Conservation (phyloP, 2,888 invertebrate species). For the Muscina levida region DNA sequence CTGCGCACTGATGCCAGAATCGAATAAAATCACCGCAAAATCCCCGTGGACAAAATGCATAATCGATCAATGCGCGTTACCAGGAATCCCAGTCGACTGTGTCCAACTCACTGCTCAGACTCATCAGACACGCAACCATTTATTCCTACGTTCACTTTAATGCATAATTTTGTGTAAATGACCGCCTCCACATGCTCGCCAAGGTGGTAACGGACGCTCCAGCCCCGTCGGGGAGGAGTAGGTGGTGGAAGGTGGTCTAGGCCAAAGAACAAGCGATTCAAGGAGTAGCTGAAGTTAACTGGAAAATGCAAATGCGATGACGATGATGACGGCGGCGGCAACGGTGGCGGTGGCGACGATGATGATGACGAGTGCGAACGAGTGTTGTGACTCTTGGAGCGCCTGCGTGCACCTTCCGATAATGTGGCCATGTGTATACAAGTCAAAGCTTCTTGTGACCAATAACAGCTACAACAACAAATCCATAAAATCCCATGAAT, state of each 20-base stretch:
- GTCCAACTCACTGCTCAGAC: not conserved
- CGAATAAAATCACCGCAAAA: constrained; percentile 11
- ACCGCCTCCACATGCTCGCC: constrained; percentile 23
- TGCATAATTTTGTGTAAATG: constrained; percentile 34
- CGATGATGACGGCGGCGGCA: too few relatives aligned
- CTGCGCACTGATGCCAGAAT: constrained; percentile 23
- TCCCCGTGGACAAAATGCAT: constrained; percentile 19
- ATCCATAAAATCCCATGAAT: constrained; percentile 15
- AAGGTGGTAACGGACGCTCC: too few relatives aligned
- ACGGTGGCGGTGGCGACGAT: too few relatives aligned
- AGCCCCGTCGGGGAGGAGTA: not conserved
- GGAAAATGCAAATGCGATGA: constrained; percentile 28
- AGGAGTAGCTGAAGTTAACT: constrained; percentile 19
- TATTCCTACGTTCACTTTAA: constrained; percentile 24
- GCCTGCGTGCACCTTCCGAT: constrained; percentile 23
- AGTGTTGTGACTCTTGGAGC: constrained; percentile 13
- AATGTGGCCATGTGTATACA: not conserved
- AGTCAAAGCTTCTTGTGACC: constrained; percentile 1
- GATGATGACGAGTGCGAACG: too few relatives aligned
- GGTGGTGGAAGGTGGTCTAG: too few relatives aligned
- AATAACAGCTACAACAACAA: too few relatives aligned
- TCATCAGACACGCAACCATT: constrained; percentile 23
- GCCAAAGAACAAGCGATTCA: not conserved
- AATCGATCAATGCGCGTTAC: constrained; percentile 33
- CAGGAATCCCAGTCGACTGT: constrained; percentile 17